phyloP scores from a whole-genome alignment of 2,888 invertebrate species.

The Tholera decimalis region DNA sequence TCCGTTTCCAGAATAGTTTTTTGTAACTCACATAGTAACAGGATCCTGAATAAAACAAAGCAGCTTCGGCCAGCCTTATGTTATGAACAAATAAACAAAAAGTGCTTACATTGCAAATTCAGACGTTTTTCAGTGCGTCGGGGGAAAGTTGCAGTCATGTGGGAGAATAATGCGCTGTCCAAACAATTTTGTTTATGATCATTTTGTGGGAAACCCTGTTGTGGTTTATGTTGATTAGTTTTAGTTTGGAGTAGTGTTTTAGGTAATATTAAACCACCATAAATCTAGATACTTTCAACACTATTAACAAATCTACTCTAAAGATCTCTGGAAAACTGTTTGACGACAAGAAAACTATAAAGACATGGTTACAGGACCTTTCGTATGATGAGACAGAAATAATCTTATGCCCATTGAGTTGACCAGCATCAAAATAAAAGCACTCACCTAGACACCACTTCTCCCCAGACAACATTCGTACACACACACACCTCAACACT shows the following conservation, averaged over 20 bases:
- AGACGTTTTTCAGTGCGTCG: constrained; percentile 23
- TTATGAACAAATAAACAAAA: constrained; percentile 20
- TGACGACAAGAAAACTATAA: too few species aligned
- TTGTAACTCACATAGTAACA: neutral
- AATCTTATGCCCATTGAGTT: too few species aligned
- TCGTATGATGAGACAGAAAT: too few species aligned
- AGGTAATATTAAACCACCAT: too few species aligned
- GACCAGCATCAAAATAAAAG: too few species aligned
- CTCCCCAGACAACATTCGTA: too few species aligned
- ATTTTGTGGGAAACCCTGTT: constrained; percentile 26
- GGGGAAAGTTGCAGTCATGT: constrained; percentile 28
- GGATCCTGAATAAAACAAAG: constrained; percentile 9
- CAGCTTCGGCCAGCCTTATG: constrained; percentile 21
- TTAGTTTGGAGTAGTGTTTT: constrained; percentile 1
- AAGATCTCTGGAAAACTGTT: too few species aligned
- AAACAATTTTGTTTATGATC: constrained; percentile 42
- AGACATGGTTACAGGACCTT: too few species aligned
- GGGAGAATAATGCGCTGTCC: constrained; percentile 38
- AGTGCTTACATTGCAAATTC: constrained; percentile 6
- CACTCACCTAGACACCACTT: too few species aligned
- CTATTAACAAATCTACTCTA: too few species aligned
- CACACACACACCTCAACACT: too few species aligned
- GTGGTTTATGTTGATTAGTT: constrained; percentile 35
- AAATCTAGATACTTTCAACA: too few species aligned
- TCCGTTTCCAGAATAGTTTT: neutral